Evolutionary conservation across 2,113 vertebrate genomes (phyloP).

Genomic region (Scartelaos histophorus): DNA sequence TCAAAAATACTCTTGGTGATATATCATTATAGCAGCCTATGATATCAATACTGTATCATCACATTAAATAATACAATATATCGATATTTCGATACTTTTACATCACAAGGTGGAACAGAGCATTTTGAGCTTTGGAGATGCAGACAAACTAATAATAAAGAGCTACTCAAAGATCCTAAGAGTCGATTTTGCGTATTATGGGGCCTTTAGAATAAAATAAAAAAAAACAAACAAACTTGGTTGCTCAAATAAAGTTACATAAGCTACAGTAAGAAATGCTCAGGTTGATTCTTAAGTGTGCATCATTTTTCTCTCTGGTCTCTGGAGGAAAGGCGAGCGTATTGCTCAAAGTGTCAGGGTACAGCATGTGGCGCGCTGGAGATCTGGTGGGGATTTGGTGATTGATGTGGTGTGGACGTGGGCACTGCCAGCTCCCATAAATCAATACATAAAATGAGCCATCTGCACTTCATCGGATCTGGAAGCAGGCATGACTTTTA

Average conservation of each 20-base stretch:
- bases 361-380: slow-evolving; percentile 1
- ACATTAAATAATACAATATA: too few species aligned
- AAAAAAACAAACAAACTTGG: too few species aligned
- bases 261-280: neutral
- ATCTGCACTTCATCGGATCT: slow-evolving; percentile 41
- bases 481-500: slow-evolving; percentile 32
- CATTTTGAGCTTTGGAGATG: too few species aligned
- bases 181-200: too few species aligned
- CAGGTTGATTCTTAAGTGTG: neutral
- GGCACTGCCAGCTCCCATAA: slow-evolving; percentile 23
- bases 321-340: neutral
- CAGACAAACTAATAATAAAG: too few species aligned
- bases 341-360: slow-evolving; percentile 10
- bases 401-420: neutral
- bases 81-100: too few species aligned
- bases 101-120: too few species aligned
- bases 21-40: too few species aligned
- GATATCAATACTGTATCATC: too few species aligned
- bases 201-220: too few species aligned
- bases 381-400: slow-evolving; percentile 7
- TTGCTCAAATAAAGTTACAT: neutral
- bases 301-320: neutral
- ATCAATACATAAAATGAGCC: slow-evolving; percentile 47
- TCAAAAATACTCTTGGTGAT: too few species aligned
- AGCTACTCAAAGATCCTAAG: too few species aligned